Percentiles rank a stretch among this genome's conserved stretches.
Evolutionary conservation across 2,888 invertebrate genomes (phyloP).

Genomic region (Autographa gamma): DNA sequence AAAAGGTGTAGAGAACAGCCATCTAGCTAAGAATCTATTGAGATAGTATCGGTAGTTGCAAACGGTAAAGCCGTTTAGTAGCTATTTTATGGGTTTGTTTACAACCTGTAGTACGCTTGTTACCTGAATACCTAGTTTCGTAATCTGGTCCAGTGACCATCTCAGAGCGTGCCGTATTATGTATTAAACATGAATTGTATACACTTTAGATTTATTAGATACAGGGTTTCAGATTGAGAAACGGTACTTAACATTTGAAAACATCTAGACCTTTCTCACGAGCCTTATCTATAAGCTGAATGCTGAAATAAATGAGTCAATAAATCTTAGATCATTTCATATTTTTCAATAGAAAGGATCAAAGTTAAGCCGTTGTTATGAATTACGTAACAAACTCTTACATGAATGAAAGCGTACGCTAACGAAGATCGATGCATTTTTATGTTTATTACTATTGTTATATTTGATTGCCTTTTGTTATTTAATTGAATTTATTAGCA

Average conservation of each 20-base stretch:
- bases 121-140: constrained; percentile 55
- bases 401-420: constrained; percentile 33
- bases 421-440: constrained; percentile 41
- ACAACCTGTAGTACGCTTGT: constrained; percentile 43
- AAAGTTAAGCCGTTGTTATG: not conserved
- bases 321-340: not conserved
- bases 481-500: constrained; percentile 19
- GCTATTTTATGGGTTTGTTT: constrained; percentile 64
- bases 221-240: not conserved
- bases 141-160: constrained; percentile 26
- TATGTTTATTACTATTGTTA: constrained; percentile 37
- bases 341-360: constrained; percentile 2
- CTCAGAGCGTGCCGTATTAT: not conserved
- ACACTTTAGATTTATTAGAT: not conserved
- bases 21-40: constrained; percentile 1
- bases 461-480: constrained; percentile 34
- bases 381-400: constrained; percentile 13
- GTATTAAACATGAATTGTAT: constrained; percentile 1
- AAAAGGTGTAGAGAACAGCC: not conserved
- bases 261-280: constrained; percentile 8
- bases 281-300: constrained; percentile 1
- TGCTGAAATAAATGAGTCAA: constrained; percentile 1
- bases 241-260: not conserved
- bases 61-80: constrained; percentile 63
- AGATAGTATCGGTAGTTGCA: constrained; percentile 38